These are phyloP conservation scores for Amphipyra tragopoginis DNA, from an alignment of 2,888 invertebrate species.

Conservation along the genomic window DNA sequence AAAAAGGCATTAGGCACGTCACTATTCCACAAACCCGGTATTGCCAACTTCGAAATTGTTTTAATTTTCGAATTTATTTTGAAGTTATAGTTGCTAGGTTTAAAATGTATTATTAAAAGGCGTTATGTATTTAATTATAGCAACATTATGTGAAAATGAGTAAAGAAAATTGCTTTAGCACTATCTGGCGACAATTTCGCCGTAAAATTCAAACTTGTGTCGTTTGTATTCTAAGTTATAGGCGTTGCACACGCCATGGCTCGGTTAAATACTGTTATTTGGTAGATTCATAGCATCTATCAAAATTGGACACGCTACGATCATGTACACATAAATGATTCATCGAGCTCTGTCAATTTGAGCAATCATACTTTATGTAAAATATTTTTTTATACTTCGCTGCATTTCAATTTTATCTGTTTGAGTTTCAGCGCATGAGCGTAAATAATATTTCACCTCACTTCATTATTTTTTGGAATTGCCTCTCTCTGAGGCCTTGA, in stretches of 20 bases:
- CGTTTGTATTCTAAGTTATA: constrained; percentile 56
- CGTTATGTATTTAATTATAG: constrained; percentile 53
- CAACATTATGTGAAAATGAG: constrained; percentile 49
- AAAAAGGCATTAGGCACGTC: constrained; percentile 46
- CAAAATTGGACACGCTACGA: constrained; percentile 56
- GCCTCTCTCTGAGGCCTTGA: too few species aligned
- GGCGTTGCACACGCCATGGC: constrained; percentile 50
- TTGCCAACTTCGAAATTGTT: constrained; percentile 14
- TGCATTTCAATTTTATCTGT: constrained; percentile 33
- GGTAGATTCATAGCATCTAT: constrained; percentile 46
- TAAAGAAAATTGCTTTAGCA: constrained; percentile 55
- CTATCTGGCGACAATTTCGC: constrained; percentile 58
- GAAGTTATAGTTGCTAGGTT: constrained; percentile 25
- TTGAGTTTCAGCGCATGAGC: constrained; percentile 16
- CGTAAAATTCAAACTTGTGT: constrained; percentile 61
- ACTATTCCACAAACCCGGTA: constrained; percentile 31
- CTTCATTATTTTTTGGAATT: not conserved
- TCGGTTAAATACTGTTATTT: constrained; percentile 55
- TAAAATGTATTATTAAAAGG: constrained; percentile 37
- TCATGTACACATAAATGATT: constrained; percentile 53
- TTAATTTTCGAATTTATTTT: constrained; percentile 17
- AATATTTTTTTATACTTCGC: constrained; percentile 37
- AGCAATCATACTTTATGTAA: constrained; percentile 42
- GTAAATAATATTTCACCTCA: constrained; percentile 6
- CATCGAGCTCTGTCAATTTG: constrained; percentile 50